Evolutionary conservation across 1,140 invertebrate species (phyloP).

Genomic region (Laupala kohalensis): DNA sequence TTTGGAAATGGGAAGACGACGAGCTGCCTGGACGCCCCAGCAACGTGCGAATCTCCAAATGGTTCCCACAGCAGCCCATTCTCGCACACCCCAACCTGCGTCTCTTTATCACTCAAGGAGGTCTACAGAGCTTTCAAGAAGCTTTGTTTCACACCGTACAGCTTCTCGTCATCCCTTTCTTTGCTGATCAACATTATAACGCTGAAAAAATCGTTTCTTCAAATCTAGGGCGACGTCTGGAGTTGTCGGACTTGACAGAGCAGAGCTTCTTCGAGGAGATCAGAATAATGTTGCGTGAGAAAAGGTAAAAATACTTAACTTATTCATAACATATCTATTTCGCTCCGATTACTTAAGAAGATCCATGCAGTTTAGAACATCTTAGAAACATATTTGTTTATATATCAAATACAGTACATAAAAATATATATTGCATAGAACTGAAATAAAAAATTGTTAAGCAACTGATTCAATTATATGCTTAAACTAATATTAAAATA

Average conservation of each 20-base stretch:
- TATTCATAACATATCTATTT: too few species aligned
- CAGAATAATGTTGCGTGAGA: too few species aligned
- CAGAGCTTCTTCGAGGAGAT: too few species aligned
- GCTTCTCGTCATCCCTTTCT: conserved; percentile 25
- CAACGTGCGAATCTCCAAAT: neutral
- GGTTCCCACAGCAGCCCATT: neutral
- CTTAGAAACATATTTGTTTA: too few species aligned
- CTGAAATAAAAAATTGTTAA: too few species aligned
- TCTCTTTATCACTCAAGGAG: conserved; percentile 31
- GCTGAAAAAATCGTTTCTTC: neutral
- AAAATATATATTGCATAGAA: too few species aligned
- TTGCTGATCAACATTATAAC: conserved; percentile 3
- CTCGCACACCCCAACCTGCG: conserved; percentile 21
- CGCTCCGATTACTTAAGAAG: too few species aligned
- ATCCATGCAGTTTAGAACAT: too few species aligned
- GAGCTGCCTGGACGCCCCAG: neutral
- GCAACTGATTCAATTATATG: too few species aligned
- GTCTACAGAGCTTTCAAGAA: conserved; percentile 28
- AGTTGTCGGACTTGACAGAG: neutral
- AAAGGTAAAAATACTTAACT: too few species aligned
- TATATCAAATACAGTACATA: too few species aligned
- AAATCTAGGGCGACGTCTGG: neutral
- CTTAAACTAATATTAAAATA: too few species aligned
- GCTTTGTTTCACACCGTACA: conserved; percentile 27
- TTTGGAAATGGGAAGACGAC: neutral